Percentiles rank a stretch among this genome's conserved stretches.
Evolutionary conservation across 2,113 vertebrate species (phyloP).

Genomic region (Balaenoptera acutorostrata): DNA sequence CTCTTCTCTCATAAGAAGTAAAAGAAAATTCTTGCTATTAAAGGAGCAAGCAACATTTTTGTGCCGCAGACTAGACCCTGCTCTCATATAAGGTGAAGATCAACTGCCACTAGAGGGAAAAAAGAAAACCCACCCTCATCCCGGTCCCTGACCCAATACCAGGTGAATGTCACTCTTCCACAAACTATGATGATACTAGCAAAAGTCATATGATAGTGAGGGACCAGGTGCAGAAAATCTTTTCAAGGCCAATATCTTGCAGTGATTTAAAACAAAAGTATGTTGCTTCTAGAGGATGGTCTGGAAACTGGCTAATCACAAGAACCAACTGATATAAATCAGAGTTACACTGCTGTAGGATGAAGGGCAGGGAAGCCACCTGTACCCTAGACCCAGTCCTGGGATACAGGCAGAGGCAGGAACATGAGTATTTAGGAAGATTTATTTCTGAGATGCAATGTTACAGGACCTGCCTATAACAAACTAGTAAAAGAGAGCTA

Average conservation of each 20-base stretch:
- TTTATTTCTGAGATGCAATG: neutral
- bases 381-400: neutral
- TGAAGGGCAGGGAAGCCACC: neutral
- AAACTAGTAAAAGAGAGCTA: neutral
- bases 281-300: neutral
- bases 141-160: neutral
- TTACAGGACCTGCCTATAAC: neutral
- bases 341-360: neutral
- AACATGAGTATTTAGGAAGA: neutral
- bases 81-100: neutral
- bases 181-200: neutral
- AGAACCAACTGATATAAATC: neutral
- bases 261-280: neutral
- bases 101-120: neutral
- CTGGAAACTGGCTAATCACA: neutral
- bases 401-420: neutral
- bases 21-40: neutral
- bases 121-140: neutral
- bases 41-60: neutral
- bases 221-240: neutral
- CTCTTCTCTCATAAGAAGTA: neutral
- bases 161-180: neutral
- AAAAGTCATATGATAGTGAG: neutral
- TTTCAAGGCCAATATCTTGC: neutral
- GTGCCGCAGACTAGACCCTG: neutral